These are phyloP conservation scores for Dryadula phaetusa DNA, from an alignment of 2,888 invertebrate genomes.

Conservation along the genomic window DNA sequence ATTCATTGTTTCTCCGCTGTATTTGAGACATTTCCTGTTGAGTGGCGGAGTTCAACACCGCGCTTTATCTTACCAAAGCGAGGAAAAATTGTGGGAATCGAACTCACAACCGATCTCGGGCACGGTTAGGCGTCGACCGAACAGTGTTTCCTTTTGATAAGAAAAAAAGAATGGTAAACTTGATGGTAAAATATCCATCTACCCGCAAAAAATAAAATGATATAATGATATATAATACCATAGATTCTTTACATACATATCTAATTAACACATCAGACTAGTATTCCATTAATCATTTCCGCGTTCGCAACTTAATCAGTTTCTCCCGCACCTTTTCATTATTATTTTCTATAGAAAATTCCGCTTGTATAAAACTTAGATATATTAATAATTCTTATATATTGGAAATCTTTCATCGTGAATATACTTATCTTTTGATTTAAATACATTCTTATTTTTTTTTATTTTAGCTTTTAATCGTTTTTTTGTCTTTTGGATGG, in stretches of 20 bases:
- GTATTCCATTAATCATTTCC: conserved; percentile 46
- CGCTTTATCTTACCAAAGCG: no score
- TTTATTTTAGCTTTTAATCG: no score
- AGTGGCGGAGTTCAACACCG: no score
- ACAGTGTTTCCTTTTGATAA: no score
- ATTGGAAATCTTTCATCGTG: background rate
- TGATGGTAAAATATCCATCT: no score
- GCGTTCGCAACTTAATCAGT: conserved; percentile 46
- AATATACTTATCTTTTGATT: background rate
- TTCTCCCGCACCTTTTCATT: conserved; percentile 39
- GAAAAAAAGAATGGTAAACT: no score
- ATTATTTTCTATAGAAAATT: conserved; percentile 22
- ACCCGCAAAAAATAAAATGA: background rate
- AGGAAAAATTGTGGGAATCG: no score
- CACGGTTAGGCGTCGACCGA: no score
- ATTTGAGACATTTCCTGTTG: no score
- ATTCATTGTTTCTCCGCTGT: no score
- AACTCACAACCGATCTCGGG: no score
- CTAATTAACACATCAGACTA: conserved; percentile 47
- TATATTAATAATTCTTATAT: conserved; percentile 6
- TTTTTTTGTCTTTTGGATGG: no score
- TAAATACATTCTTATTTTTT: background rate
- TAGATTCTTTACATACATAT: conserved; percentile 41
- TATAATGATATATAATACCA: background rate
- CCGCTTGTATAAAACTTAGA: conserved; percentile 4